Conservation (phyloP, 2,888 invertebrate genomes). For the Scaptomyza parva region DNA sequence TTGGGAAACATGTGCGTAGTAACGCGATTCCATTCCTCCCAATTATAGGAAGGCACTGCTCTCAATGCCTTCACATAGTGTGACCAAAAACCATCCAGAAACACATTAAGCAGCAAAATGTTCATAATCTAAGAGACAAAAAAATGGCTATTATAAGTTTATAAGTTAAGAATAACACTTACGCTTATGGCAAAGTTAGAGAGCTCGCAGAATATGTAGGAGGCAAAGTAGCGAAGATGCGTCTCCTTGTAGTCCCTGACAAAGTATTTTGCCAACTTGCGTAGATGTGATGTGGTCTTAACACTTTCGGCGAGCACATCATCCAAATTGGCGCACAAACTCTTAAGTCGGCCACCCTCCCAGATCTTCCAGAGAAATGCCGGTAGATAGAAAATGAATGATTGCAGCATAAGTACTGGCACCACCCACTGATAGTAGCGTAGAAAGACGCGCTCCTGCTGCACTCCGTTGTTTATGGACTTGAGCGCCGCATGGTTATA, state of each 20-base stretch:
- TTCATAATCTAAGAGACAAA: conserved; percentile 71
- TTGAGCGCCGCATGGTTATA: conserved; percentile 30
- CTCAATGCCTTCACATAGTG: conserved; percentile 79
- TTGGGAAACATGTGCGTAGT: conserved; percentile 85
- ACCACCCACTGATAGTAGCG: conserved; percentile 85
- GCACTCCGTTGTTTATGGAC: not conserved
- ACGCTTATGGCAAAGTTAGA: conserved; percentile 91
- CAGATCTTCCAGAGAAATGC: conserved; percentile 84
- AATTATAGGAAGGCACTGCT: conserved; percentile 76
- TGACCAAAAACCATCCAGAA: conserved; percentile 82
- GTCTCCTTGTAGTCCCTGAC: conserved; percentile 75
- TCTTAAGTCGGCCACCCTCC: conserved; percentile 85
- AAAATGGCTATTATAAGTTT: not conserved
- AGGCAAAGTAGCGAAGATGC: conserved; percentile 86
- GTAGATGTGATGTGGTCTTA: conserved; percentile 59
- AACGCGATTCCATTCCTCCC: conserved; percentile 81
- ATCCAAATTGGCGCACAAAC: conserved; percentile 81
- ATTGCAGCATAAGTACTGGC: conserved; percentile 79
- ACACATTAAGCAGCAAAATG: conserved; percentile 78
- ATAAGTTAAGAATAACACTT: conserved; percentile 80
- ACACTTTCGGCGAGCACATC: conserved; percentile 68
- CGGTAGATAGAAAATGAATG: conserved; percentile 82
- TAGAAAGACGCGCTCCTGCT: conserved; percentile 72
- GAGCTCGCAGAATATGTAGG: conserved; percentile 90
- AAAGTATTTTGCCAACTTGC: conserved; percentile 78